These are phyloP conservation scores for Perognathus longimembris DNA, from an alignment of 2,113 vertebrate species.

Conservation along the genomic window DNA sequence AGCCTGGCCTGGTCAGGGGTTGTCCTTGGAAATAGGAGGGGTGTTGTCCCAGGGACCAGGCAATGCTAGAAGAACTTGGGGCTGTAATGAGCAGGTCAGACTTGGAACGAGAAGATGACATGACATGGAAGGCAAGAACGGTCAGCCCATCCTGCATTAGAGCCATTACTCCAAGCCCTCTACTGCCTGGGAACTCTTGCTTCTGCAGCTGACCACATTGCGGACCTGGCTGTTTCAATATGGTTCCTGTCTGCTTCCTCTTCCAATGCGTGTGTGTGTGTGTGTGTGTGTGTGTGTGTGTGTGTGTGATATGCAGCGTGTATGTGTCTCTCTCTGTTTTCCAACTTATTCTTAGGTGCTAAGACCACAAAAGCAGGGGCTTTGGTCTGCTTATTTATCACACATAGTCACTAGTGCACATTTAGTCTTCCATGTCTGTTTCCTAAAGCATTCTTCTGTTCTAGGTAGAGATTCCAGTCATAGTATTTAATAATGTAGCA, in stretches of 20 bases:
- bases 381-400: not conserved
- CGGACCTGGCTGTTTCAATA: not conserved
- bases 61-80: not conserved
- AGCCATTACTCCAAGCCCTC: not conserved
- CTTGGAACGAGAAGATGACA: not conserved
- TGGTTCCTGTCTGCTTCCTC: not conserved
- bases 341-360: conserved; percentile 14
- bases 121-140: not conserved
- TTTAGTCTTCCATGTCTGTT: not conserved
- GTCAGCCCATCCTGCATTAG: not conserved
- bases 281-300: not conserved
- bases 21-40: not conserved
- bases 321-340: not conserved
- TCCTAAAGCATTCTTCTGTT: conserved; percentile 20
- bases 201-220: not conserved
- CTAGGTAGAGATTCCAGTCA: not conserved
- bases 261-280: not conserved
- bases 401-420: not conserved
- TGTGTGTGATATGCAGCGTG: not conserved
- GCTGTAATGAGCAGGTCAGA: not conserved
- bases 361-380: not conserved
- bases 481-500: conserved; percentile 18
- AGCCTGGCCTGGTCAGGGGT: not conserved
- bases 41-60: not conserved
- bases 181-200: not conserved